Evolutionary conservation across 2,113 vertebrate species (phyloP).

Genomic region (Chloroceryle aenea): DNA sequence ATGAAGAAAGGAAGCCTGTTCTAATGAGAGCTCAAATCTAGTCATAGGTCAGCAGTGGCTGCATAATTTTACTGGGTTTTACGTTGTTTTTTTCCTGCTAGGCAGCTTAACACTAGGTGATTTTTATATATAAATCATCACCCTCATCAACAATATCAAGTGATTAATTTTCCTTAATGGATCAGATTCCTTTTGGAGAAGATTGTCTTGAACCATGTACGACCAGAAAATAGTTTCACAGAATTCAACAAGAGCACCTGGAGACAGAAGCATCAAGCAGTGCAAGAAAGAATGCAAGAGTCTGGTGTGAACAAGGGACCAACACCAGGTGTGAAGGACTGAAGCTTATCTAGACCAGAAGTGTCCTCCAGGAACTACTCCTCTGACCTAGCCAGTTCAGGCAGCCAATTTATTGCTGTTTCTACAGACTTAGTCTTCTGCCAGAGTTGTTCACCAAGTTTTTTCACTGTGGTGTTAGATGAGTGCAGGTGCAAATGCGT

Average conservation of each 20-base stretch:
- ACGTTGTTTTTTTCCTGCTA: background rate
- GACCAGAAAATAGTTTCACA: background rate
- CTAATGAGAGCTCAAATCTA: background rate
- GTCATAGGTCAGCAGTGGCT: background rate
- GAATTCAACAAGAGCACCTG: rapidly evolving
- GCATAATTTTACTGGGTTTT: background rate
- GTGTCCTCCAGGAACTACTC: background rate
- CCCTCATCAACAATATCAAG: background rate
- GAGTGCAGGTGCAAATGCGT: rapidly evolving
- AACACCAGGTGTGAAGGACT: rapidly evolving
- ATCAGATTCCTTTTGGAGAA: background rate
- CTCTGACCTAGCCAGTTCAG: background rate
- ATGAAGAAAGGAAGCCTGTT: background rate
- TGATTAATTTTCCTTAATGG: background rate
- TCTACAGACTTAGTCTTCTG: background rate
- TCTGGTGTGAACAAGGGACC: background rate
- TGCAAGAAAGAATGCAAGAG: rapidly evolving
- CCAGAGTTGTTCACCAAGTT: rapidly evolving
- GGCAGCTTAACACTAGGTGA: background rate
- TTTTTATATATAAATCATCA: background rate
- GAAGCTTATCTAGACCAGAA: background rate
- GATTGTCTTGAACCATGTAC: background rate
- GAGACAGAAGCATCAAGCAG: rapidly evolving
- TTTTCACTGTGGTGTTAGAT: rapidly evolving
- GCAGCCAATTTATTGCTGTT: background rate